Evolutionary conservation across 2,113 vertebrate genomes (phyloP).

Genomic region (Marmota monax): DNA sequence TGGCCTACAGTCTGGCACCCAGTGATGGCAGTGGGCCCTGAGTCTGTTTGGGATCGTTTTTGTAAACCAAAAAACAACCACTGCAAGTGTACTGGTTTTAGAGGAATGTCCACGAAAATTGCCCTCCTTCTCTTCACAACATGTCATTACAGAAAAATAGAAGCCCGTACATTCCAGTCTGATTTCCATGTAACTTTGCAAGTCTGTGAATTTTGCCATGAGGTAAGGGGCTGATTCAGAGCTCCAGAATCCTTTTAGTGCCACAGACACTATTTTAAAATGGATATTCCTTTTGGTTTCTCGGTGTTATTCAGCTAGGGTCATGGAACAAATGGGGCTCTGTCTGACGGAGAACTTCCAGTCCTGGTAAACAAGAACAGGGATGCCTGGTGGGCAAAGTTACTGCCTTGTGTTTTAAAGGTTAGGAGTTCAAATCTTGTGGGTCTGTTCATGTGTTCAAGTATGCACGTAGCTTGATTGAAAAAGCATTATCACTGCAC

Average conservation of each 20-base stretch:
- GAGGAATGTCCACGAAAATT: conserved; percentile 63
- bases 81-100: conserved; percentile 56
- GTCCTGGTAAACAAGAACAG: conserved; percentile 64
- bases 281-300: conserved; percentile 53
- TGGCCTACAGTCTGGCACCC: not conserved
- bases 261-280: conserved; percentile 58
- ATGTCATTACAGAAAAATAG: conserved; percentile 67
- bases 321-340: conserved; percentile 46
- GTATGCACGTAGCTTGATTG: not conserved
- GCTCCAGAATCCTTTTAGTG: not conserved
- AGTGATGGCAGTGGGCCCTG: not conserved
- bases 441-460: conserved; percentile 54
- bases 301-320: conserved; percentile 8
- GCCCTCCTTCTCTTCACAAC: conserved; percentile 36
- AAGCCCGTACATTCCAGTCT: conserved; percentile 16
- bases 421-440: conserved; percentile 73
- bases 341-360: conserved; percentile 57
- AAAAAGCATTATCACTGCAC: conserved; percentile 4
- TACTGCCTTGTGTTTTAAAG: conserved; percentile 65
- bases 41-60: conserved; percentile 22
- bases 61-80: conserved; percentile 38
- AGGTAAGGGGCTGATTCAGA: conserved; percentile 63
- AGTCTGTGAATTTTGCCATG: conserved; percentile 19
- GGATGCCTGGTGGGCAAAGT: conserved; percentile 2
- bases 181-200: conserved; percentile 45